Conservation (phyloP, 2,113 vertebrate genomes). For the Turdus rufiventris region DNA sequence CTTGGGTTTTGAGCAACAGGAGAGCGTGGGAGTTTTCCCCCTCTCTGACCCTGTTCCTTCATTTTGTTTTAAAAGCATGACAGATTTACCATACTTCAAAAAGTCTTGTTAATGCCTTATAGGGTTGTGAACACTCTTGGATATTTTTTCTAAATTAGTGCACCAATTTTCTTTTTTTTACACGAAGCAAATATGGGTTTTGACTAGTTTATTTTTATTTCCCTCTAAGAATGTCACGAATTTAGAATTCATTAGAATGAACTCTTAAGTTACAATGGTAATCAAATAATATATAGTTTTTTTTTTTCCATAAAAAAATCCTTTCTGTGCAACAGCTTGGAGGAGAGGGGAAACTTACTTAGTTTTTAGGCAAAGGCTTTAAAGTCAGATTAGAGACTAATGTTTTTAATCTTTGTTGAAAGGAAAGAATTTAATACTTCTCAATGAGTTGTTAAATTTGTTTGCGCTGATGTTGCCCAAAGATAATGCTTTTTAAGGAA, state of each 20-base stretch:
- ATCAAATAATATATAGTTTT: neutral
- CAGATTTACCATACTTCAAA: neutral
- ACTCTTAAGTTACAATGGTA: neutral
- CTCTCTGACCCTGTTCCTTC: neutral
- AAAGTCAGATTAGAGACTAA: neutral
- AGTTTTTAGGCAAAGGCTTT: neutral
- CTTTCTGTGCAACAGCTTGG: neutral
- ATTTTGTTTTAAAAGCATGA: neutral
- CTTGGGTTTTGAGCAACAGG: neutral
- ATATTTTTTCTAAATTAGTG: neutral
- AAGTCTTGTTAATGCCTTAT: neutral
- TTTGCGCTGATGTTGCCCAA: neutral
- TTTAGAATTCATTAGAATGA: conserved; percentile 11
- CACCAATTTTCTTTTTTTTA: neutral
- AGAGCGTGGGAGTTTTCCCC: neutral
- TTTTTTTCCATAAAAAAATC: neutral
- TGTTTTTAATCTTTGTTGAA: neutral
- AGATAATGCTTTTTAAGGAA: neutral
- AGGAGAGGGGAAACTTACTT: neutral
- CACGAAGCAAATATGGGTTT: neutral
- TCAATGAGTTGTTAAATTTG: neutral
- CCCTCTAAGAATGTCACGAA: neutral
- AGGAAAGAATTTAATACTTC: neutral
- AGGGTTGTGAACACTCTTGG: neutral
- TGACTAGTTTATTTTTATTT: neutral